Conservation (phyloP, 2,888 invertebrate species). For the Cybosia mesomella region DNA sequence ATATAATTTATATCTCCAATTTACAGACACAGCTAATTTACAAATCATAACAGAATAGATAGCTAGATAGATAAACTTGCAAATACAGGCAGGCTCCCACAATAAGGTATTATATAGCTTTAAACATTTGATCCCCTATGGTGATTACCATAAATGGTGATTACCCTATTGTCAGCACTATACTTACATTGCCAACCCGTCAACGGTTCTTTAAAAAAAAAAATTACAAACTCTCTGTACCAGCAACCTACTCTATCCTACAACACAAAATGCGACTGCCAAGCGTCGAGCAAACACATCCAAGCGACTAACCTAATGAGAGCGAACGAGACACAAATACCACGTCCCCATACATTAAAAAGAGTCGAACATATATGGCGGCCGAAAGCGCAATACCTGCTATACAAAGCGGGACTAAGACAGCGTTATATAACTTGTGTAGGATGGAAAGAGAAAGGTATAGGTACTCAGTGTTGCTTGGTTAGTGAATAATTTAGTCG, state of each 20-base stretch:
- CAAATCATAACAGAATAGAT: too few species aligned
- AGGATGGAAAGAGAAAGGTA: slow-evolving; percentile 60
- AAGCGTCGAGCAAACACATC: slow-evolving; percentile 83
- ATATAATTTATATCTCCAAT: too few species aligned
- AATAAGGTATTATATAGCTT: too few species aligned
- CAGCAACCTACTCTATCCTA: slow-evolving; percentile 57
- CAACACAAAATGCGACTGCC: slow-evolving; percentile 77
- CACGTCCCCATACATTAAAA: slow-evolving; percentile 40
- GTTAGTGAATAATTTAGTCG: slow-evolving; percentile 80
- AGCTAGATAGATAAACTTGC: too few species aligned
- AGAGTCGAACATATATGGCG: slow-evolving; percentile 75
- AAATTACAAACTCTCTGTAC: slow-evolving; percentile 32
- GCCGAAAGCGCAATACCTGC: slow-evolving; percentile 83
- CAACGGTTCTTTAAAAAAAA: background rate
- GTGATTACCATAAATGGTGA: too few species aligned
- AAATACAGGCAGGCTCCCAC: too few species aligned
- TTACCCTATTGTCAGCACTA: too few species aligned
- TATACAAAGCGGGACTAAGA: slow-evolving; percentile 63
- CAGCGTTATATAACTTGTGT: slow-evolving; percentile 31
- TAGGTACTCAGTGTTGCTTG: slow-evolving; percentile 77
- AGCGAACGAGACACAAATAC: slow-evolving; percentile 70
- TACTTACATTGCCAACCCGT: too few species aligned
- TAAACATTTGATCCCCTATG: too few species aligned
- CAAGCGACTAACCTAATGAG: slow-evolving; percentile 84
- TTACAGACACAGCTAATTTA: too few species aligned